phyloP scores from a whole-genome alignment of 2,113 vertebrate genomes.

The Coregonus clupeaformis region DNA sequence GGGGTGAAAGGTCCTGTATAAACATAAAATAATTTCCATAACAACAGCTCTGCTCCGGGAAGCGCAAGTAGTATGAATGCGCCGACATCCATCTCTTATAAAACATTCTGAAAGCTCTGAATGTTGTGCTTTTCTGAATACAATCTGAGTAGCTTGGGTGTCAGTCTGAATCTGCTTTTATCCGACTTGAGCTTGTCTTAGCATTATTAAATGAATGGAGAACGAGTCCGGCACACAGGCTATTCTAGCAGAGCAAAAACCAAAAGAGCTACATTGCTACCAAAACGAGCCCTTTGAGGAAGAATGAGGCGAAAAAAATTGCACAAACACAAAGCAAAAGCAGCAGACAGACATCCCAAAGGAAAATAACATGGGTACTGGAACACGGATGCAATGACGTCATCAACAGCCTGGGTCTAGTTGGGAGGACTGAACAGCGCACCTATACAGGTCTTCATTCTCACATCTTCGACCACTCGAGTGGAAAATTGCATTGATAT shows the following conservation, averaged over 20 bases:
- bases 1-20: too few species aligned
- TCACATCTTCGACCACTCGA: slow-evolving; percentile 9
- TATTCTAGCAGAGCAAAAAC: background rate
- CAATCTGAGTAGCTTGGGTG: background rate
- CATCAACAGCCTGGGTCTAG: background rate
- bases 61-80: too few species aligned
- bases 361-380: background rate
- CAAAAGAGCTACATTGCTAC: slow-evolving; percentile 23
- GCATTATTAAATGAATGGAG: background rate
- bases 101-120: background rate
- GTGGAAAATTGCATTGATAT: too few species aligned
- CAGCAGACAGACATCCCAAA: slow-evolving; percentile 14
- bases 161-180: background rate
- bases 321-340: slow-evolving; percentile 47
- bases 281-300: background rate
- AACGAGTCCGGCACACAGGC: background rate
- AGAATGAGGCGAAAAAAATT: slow-evolving; percentile 32
- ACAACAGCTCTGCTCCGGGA: too few species aligned
- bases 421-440: slow-evolving; percentile 13
- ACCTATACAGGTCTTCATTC: slow-evolving; percentile 34
- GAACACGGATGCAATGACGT: background rate
- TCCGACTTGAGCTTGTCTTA: background rate
- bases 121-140: slow-evolving; percentile 5
- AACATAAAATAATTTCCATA: too few species aligned
- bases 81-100: background rate